Evolutionary conservation across 35 echinoderm and acorn worm genomes (phyloP).

Genomic region (Lytechinus pictus): DNA sequence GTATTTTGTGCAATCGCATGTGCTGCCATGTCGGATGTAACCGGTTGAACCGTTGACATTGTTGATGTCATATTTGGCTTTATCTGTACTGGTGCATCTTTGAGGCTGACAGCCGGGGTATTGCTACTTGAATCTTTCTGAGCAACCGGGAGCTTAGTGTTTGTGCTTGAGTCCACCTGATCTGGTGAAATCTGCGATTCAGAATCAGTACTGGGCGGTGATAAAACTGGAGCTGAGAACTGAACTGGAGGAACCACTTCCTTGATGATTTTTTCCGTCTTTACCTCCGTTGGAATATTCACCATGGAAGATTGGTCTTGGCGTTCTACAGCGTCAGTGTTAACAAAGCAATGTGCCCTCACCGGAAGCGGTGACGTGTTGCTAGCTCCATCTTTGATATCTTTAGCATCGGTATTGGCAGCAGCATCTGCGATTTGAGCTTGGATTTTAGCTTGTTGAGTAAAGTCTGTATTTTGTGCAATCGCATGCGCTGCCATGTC

Average conservation of each 20-base stretch:
- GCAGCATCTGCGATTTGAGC: too few species aligned
- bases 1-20: neutral
- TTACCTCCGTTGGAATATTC: neutral
- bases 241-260: neutral
- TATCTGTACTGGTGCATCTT: neutral
- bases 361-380: neutral
- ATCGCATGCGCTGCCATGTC: neutral
- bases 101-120: neutral
- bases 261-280: neutral
- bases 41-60: neutral
- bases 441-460: neutral
- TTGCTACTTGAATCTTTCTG: neutral
- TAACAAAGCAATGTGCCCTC: neutral
- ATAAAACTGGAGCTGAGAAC: conserved; percentile 25
- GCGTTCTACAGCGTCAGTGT: neutral
- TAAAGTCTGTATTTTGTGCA: neutral
- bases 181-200: neutral
- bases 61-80: neutral
- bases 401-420: too few species aligned
- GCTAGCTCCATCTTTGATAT: neutral
- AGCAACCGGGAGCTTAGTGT: neutral
- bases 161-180: conserved; percentile 1
- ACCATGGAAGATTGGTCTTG: neutral
- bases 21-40: neutral
- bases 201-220: neutral